These are phyloP conservation scores for Mormyrus hasselquistii DNA, from an alignment of 2,797 vertebrate species.

Conservation along the genomic window DNA sequence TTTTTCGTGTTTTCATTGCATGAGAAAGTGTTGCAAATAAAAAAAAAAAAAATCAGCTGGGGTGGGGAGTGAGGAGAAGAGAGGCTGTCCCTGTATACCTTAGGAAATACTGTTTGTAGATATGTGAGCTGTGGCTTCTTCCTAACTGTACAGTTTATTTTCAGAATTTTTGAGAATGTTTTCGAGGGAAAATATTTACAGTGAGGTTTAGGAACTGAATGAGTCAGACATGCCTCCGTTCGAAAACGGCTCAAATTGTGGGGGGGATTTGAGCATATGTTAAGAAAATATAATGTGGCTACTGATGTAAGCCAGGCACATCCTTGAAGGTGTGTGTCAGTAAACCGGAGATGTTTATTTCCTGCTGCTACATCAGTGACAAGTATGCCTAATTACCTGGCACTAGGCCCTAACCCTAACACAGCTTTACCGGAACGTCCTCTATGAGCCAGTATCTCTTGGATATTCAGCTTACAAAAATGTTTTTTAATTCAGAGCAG, in stretches of 20 bases:
- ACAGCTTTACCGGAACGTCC: conserved; percentile 26
- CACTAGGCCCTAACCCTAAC: conserved; percentile 21
- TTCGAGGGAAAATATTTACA: background rate
- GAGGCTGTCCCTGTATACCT: background rate
- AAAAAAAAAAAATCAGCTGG: conserved; percentile 8
- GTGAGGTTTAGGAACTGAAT: background rate
- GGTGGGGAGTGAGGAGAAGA: background rate
- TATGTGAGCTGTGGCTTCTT: background rate
- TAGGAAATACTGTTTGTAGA: background rate
- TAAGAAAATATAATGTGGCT: background rate
- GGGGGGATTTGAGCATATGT: background rate
- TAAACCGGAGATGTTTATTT: conserved; percentile 25
- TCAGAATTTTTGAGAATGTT: background rate
- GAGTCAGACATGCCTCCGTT: background rate
- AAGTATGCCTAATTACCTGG: conserved; percentile 34
- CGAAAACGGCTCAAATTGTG: background rate
- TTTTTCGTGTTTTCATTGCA: conserved; percentile 20
- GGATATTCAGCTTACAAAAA: background rate
- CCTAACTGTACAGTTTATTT: background rate
- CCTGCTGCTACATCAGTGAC: conserved; percentile 13
- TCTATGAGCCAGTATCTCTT: background rate
- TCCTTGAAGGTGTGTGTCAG: conserved; percentile 17
- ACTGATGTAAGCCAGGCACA: conserved; percentile 1
- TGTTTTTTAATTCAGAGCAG: conserved; percentile 9
- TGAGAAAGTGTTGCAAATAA: conserved; percentile 14